A percentile compares a stretch with the other conserved stretches of the same genome.
phyloP scores from a whole-genome alignment of 2,113 vertebrate species.

The Daubentonia madagascariensis region DNA sequence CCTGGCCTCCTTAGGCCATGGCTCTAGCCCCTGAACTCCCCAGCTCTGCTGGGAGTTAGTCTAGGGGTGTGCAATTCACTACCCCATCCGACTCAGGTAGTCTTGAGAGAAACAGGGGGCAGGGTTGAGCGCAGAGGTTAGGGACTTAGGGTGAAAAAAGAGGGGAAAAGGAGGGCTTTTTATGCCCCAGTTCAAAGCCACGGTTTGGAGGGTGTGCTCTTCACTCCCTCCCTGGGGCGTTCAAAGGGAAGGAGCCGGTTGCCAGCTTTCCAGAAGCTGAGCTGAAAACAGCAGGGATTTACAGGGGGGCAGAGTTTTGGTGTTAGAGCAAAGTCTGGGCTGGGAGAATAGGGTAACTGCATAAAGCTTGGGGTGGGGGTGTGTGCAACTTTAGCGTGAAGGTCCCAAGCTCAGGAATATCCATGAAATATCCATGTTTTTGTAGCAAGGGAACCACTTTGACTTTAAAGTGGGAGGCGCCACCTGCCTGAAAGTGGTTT shows the following conservation, averaged over 20 bases:
- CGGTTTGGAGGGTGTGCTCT: not conserved
- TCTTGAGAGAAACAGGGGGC: not conserved
- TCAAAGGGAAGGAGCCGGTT: constrained; percentile 20
- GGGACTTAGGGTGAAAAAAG: not conserved
- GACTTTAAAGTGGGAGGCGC: not conserved
- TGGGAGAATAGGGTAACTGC: not conserved
- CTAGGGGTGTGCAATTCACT: not conserved
- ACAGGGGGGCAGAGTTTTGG: not conserved
- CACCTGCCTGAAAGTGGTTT: not conserved
- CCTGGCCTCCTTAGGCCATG: not conserved
- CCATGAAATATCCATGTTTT: not conserved
- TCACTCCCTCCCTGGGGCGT: not conserved
- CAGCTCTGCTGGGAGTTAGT: not conserved
- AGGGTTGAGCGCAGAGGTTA: not conserved
- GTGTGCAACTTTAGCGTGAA: not conserved
- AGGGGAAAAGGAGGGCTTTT: not conserved
- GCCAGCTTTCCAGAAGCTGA: not conserved
- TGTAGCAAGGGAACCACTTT: not conserved
- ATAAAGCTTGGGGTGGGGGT: not conserved
- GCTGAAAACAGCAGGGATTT: not conserved
- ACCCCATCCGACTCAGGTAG: fast-evolving
- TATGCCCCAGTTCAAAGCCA: not conserved
- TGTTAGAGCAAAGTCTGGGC: not conserved
- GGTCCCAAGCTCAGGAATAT: not conserved
- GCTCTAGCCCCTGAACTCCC: not conserved